Evolutionary conservation across 2,888 invertebrate species (phyloP).

Genomic region (Ethmia dodecea): DNA sequence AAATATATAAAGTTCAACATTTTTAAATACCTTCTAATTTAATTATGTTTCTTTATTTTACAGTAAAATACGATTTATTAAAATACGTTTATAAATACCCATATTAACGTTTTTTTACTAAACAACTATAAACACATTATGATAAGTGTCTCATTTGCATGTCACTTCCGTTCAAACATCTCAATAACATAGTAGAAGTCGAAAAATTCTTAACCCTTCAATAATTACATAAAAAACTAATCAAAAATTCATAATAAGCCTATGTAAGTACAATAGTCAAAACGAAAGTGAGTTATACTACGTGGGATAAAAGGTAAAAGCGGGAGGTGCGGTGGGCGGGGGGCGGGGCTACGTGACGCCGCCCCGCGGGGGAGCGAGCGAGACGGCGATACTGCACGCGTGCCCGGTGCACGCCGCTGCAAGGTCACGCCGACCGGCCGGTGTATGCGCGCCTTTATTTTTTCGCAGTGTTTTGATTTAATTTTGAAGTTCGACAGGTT

Average conservation of each 20-base stretch:
- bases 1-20: too few relatives aligned
- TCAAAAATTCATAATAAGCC: slow-evolving; percentile 17
- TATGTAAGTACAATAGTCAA: slow-evolving; percentile 30
- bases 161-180: too few relatives aligned
- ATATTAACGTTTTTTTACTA: too few relatives aligned
- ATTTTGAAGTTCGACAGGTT: background rate
- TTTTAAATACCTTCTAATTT: too few relatives aligned
- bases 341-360: slow-evolving; percentile 53
- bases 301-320: slow-evolving; percentile 56
- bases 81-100: too few relatives aligned
- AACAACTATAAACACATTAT: too few relatives aligned
- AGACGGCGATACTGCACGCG: slow-evolving; percentile 28
- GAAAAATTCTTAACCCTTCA: background rate
- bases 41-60: too few relatives aligned
- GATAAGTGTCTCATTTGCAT: too few relatives aligned
- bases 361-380: slow-evolving; percentile 29
- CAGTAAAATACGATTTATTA: too few relatives aligned
- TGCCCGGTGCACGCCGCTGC: slow-evolving; percentile 36
- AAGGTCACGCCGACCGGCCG: slow-evolving; percentile 43
- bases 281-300: slow-evolving; percentile 50
- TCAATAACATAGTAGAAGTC: too few relatives aligned
- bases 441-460: slow-evolving; percentile 16
- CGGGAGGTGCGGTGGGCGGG: slow-evolving; percentile 62
- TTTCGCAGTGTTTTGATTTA: slow-evolving; percentile 40
- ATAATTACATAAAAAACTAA: slow-evolving; percentile 5